These are phyloP conservation scores for Erpobdella octoculata DNA, from an alignment of 2,888 invertebrate species.

Conservation along the genomic window DNA sequence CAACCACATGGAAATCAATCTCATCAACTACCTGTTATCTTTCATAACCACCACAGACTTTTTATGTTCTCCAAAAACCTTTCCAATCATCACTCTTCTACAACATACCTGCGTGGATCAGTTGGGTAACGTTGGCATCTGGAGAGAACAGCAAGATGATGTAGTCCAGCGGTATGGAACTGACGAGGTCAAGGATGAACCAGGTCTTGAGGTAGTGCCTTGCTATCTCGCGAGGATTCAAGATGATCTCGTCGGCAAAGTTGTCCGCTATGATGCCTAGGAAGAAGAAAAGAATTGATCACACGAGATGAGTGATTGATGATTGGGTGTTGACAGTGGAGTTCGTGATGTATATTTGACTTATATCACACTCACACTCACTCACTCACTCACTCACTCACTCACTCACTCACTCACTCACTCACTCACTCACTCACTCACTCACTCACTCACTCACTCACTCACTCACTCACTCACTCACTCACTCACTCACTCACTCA, in stretches of 20 bases:
- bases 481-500: neutral
- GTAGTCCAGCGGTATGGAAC: slow-evolving; percentile 98
- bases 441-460: slow-evolving; percentile 17
- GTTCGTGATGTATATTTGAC: too few relatives aligned
- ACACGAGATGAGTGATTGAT: neutral
- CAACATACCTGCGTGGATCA: slow-evolving; percentile 50
- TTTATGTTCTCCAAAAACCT: too few relatives aligned
- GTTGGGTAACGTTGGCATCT: slow-evolving; percentile 48
- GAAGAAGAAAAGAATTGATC: neutral
- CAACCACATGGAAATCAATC: too few relatives aligned
- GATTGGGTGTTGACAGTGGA: too few relatives aligned
- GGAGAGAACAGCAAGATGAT: slow-evolving; percentile 94
- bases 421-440: slow-evolving; percentile 18
- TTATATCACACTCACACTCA: slow-evolving; percentile 22
- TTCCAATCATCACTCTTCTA: neutral
- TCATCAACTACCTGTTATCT: too few relatives aligned
- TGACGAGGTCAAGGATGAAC: slow-evolving; percentile 98
- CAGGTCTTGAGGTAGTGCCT: slow-evolving; percentile 97
- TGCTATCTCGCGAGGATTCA: slow-evolving; percentile 96
- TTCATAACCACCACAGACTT: too few relatives aligned
- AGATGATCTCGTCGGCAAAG: slow-evolving; percentile 66
- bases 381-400: slow-evolving; percentile 27
- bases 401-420: slow-evolving; percentile 29
- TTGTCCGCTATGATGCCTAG: slow-evolving; percentile 98
- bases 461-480: slow-evolving; percentile 5